Base-by-base conservation (phyloP, 2,888 invertebrate genomes). In the Thereva unica region DNA sequence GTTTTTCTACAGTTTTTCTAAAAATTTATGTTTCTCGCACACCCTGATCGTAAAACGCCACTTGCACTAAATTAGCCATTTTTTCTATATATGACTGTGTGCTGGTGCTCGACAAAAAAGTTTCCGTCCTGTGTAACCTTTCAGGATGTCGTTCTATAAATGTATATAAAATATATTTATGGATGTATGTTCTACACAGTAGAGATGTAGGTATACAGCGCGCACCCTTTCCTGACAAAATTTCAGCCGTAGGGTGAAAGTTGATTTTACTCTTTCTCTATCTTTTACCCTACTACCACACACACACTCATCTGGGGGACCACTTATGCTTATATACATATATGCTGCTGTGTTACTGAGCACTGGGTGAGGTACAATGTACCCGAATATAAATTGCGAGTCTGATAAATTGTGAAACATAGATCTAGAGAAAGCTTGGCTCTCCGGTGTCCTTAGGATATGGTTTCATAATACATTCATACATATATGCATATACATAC, bases 41-140 rank as follows among this genome's bases (percentile, higher is more conserved):
- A 8, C 53, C 35, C 53, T 5, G 23, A 37, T n/a, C 35, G 34
- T 34, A 9, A 42, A 42, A 57, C 35, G 57, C 57, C 47, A 59
- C 47, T 45, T 59, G 37, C 57, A 59, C 57, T 59, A 47, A 59
- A 59, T 59, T 59, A 47, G 47, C 57, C 38, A 37, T 59, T 59
- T 59, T 59, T 59, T 23, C n/a, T n/a, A n/a, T n/a, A 59, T 44
- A 59, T 59, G 57, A 23, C 1, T 23, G 23, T 23, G 23, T 23
- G 23, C 23, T 23, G 23, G 1, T 23, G 23, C 23, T 38, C 47
- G 47, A 12, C 47, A 50, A 42, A 61, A 61, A 61, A 61, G 50
- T 61, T 61, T 49, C 50, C 50, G 40, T 50, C 50, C 50, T 35
- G 41, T 50, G 50, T 37, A 61, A 61, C 40, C 41, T 61, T 61